Evolutionary conservation across 2,113 vertebrate genomes (phyloP).

Genomic region (Perca schrenkii): DNA sequence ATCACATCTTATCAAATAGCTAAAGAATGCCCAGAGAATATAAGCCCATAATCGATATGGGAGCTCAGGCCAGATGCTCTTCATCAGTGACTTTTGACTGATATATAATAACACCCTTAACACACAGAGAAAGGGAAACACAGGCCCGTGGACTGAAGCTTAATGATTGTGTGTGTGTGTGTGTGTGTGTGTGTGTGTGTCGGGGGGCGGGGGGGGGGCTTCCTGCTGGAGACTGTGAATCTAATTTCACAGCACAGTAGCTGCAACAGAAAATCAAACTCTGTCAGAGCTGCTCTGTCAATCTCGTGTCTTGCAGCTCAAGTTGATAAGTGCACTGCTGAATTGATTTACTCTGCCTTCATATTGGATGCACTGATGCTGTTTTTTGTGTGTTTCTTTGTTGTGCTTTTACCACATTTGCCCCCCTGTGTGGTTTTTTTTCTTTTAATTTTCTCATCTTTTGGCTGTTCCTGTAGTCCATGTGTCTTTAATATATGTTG

Average conservation of each 20-base stretch:
- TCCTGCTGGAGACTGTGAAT: constrained; percentile 82
- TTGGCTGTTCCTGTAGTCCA: constrained; percentile 6
- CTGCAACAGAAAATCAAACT: constrained; percentile 84
- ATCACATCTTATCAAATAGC: constrained; percentile 83
- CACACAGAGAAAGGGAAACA: constrained; percentile 72
- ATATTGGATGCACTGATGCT: constrained; percentile 76
- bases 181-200: constrained; percentile 38
- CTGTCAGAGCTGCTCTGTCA: constrained; percentile 83
- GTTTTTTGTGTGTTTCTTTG: constrained; percentile 27
- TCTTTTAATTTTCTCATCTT: background rate
- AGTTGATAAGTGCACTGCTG: constrained; percentile 81
- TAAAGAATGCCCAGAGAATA: constrained; percentile 80
- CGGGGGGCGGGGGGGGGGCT: constrained; percentile 27
- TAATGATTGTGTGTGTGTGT: constrained; percentile 73
- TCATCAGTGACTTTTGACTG: constrained; percentile 84
- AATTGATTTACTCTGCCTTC: constrained; percentile 80
- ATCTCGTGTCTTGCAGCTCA: constrained; percentile 80
- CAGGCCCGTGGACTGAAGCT: constrained; percentile 70
- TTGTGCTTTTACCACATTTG: background rate
- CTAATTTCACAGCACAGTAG: constrained; percentile 86
- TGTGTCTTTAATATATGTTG: background rate
- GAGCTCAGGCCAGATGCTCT: constrained; percentile 76
- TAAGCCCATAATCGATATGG: constrained; percentile 82
- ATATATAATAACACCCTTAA: constrained; percentile 80
- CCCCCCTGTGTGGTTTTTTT: no score